These are phyloP conservation scores for Drosophila ambigua DNA, from an alignment of 1,140 invertebrate species.

Conservation along the genomic window DNA sequence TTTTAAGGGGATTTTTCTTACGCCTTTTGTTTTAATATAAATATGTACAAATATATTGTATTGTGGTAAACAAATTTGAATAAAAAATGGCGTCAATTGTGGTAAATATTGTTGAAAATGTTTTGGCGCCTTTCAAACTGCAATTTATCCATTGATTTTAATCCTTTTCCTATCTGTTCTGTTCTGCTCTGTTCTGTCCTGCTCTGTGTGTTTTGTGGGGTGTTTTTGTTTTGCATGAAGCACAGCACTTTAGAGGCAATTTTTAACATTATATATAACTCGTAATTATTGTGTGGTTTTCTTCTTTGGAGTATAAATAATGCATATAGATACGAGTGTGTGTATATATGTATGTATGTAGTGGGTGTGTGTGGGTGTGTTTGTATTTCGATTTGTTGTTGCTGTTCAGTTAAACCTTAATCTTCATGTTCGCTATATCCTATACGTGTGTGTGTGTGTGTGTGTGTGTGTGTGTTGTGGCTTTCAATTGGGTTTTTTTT, in stretches of 20 bases:
- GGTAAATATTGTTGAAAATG: slow-evolving; percentile 35
- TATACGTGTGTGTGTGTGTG: slow-evolving; percentile 46
- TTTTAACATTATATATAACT: slow-evolving; percentile 70
- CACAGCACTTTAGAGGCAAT: slow-evolving; percentile 70
- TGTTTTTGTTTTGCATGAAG: slow-evolving; percentile 51
- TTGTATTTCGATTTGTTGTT: slow-evolving; percentile 72
- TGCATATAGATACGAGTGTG: slow-evolving; percentile 55
- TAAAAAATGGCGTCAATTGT: slow-evolving; percentile 60
- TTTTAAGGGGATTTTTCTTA: slow-evolving; percentile 29
- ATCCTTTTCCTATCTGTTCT: slow-evolving; percentile 41
- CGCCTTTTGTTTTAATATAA: slow-evolving; percentile 46
- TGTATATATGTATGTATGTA: slow-evolving; percentile 5
- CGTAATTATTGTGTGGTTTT: slow-evolving; percentile 60
- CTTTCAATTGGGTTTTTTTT: slow-evolving; percentile 25
- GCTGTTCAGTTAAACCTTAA: slow-evolving; percentile 53
- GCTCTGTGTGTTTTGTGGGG: slow-evolving; percentile 37
- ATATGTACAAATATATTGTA: slow-evolving; percentile 75
- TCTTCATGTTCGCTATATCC: slow-evolving; percentile 59
- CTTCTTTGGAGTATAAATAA: slow-evolving; percentile 82
- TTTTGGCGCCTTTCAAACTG: slow-evolving; percentile 57
- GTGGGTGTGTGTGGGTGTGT: slow-evolving; percentile 20
- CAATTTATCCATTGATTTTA: slow-evolving; percentile 27
- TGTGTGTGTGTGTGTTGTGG: slow-evolving; percentile 43
- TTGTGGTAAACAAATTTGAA: slow-evolving; percentile 63
- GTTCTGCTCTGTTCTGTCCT: slow-evolving; percentile 7